A percentile compares a stretch with the other conserved stretches of the same genome.
Conservation (phyloP, 2,797 vertebrate species). For the Diceros bicornis region DNA sequence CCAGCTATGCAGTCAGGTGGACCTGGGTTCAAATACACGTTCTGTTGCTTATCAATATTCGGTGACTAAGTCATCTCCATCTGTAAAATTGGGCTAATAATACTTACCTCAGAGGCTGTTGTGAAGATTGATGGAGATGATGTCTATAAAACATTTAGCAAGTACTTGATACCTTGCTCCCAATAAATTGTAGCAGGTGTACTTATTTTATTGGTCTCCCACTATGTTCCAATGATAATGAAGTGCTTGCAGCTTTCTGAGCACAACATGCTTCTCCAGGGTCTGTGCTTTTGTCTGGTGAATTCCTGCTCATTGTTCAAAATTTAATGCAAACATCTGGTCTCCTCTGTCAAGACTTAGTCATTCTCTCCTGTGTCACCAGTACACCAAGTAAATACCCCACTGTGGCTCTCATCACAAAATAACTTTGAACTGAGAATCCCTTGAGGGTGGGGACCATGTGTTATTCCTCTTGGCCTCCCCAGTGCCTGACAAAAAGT, state of each 20-base stretch:
- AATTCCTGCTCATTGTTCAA: conserved; percentile 53
- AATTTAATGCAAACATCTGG: conserved; percentile 52
- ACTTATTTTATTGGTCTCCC: neutral
- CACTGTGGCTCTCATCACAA: neutral
- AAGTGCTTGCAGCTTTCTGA: neutral
- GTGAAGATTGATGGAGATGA: neutral
- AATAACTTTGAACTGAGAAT: neutral
- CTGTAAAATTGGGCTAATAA: neutral
- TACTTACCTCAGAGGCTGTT: neutral
- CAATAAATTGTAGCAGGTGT: neutral
- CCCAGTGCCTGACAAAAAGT: neutral
- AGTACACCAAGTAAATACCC: neutral
- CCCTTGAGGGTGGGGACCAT: neutral
- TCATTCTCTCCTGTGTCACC: neutral
- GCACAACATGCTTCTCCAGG: conserved; percentile 3
- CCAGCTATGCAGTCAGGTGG: neutral
- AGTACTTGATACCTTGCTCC: neutral
- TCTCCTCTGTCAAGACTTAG: conserved; percentile 47
- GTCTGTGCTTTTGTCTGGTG: neutral
- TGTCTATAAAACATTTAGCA: neutral
- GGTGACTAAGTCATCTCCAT: conserved; percentile 1
- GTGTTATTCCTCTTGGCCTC: neutral
- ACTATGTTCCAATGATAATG: conserved; percentile 14
- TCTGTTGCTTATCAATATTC: neutral
- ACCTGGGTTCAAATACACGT: neutral